phyloP scores from a whole-genome alignment of 2,888 invertebrate genomes.

The Aproaerema taeniolella region DNA sequence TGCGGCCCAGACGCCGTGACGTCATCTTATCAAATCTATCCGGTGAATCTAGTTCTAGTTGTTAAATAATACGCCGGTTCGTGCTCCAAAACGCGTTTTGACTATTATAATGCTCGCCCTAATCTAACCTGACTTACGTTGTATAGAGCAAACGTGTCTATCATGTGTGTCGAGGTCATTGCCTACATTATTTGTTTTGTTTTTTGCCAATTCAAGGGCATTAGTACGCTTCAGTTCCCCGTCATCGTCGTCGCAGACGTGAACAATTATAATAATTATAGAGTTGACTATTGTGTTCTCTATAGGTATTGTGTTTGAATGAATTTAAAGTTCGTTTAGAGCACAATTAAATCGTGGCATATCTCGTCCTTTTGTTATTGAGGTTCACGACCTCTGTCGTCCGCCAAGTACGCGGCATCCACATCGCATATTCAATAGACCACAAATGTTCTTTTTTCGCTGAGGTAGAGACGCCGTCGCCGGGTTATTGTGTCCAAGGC shows the following conservation, averaged over 20 bases:
- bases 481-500: slow-evolving; percentile 27
- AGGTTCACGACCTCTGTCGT: slow-evolving; percentile 60
- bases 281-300: background rate
- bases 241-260: too few relatives aligned
- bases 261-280: too few relatives aligned
- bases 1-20: slow-evolving; percentile 41
- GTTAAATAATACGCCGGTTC: slow-evolving; percentile 29
- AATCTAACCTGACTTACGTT: slow-evolving; percentile 60
- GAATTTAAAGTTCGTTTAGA: slow-evolving; percentile 26
- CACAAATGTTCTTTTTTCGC: slow-evolving; percentile 38
- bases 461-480: slow-evolving; percentile 32
- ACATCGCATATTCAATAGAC: slow-evolving; percentile 49
- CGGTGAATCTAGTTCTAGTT: slow-evolving; percentile 62
- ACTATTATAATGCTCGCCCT: slow-evolving; percentile 64
- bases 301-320: background rate
- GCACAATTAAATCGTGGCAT: slow-evolving; percentile 41
- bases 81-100: slow-evolving; percentile 58
- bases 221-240: slow-evolving; percentile 9
- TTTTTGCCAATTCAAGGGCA: slow-evolving; percentile 68
- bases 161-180: slow-evolving; percentile 70
- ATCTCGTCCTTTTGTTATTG: slow-evolving; percentile 48
- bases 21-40: slow-evolving; percentile 58
- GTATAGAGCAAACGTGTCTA: slow-evolving; percentile 52
- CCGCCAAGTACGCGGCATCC: slow-evolving; percentile 38
- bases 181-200: slow-evolving; percentile 66